Percentiles rank a stretch among this genome's conserved stretches.
Evolutionary conservation across 2,888 invertebrate genomes (phyloP).

Genomic region (Theretra japonica): DNA sequence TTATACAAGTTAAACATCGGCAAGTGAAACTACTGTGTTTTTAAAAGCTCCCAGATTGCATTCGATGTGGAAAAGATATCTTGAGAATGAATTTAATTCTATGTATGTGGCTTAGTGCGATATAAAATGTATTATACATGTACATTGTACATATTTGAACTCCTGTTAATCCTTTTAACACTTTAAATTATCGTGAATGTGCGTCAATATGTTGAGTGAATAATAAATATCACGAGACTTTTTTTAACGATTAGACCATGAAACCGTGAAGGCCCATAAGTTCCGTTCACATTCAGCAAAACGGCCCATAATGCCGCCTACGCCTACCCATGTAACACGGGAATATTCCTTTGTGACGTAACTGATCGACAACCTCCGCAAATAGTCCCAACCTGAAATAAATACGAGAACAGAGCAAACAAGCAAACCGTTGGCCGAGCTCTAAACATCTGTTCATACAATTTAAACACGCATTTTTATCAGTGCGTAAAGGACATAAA

Average conservation of each 20-base stretch:
- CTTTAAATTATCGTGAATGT: constrained; percentile 3
- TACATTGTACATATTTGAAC: not conserved
- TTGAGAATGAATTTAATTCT: not conserved
- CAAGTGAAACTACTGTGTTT: not conserved
- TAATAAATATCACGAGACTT: constrained; percentile 2
- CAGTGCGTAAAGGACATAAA: constrained; percentile 6
- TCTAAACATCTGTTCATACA: not conserved
- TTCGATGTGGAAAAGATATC: not conserved
- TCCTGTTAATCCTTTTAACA: not conserved
- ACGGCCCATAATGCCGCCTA: not conserved
- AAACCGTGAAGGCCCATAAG: not conserved
- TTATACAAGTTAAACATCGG: not conserved
- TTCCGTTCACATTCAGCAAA: not conserved
- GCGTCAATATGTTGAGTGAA: not conserved
- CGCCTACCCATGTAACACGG: not conserved
- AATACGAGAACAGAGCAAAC: not conserved
- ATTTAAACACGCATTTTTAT: constrained; percentile 1
- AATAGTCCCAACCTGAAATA: not conserved
- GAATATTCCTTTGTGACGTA: constrained; percentile 2
- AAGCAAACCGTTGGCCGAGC: not conserved
- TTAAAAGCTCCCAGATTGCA: not conserved
- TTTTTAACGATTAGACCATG: not conserved
- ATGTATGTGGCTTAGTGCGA: not conserved
- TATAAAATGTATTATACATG: not conserved
- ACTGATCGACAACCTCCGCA: not conserved